phyloP scores from a whole-genome alignment of 2,888 invertebrate genomes.

The Thymelicus lineola region DNA sequence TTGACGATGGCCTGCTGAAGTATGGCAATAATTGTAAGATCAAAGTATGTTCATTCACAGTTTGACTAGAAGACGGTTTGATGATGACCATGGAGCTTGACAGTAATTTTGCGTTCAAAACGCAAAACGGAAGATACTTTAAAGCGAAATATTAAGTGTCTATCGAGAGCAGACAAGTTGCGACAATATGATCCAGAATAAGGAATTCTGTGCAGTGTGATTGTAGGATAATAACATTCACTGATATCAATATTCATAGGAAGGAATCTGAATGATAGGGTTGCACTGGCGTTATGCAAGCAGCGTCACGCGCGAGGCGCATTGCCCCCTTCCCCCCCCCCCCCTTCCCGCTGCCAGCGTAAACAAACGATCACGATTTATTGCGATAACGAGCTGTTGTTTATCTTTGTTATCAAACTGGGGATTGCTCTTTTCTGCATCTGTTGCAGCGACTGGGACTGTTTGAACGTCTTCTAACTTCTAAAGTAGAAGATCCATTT shows the following conservation, averaged over 20 bases:
- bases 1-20: too few relatives aligned
- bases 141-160: too few relatives aligned
- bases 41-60: too few relatives aligned
- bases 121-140: too few relatives aligned
- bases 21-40: too few relatives aligned
- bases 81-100: too few relatives aligned
- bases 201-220: background rate
- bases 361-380: constrained; percentile 28
- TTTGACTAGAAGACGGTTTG: too few relatives aligned
- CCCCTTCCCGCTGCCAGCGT: constrained; percentile 1
- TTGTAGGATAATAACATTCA: background rate
- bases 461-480: too few relatives aligned
- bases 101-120: too few relatives aligned
- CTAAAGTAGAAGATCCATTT: too few relatives aligned
- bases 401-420: background rate
- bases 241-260: background rate
- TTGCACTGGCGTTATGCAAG: constrained; percentile 26
- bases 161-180: too few relatives aligned
- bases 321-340: constrained; percentile 9
- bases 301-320: constrained; percentile 15
- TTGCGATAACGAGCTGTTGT: constrained; percentile 10
- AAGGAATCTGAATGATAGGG: constrained; percentile 24
- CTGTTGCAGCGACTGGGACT: background rate
- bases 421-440: background rate
- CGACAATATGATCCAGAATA: too few relatives aligned